phyloP scores from a whole-genome alignment of 2,797 vertebrate genomes.

The Bovichtus diacanthus region DNA sequence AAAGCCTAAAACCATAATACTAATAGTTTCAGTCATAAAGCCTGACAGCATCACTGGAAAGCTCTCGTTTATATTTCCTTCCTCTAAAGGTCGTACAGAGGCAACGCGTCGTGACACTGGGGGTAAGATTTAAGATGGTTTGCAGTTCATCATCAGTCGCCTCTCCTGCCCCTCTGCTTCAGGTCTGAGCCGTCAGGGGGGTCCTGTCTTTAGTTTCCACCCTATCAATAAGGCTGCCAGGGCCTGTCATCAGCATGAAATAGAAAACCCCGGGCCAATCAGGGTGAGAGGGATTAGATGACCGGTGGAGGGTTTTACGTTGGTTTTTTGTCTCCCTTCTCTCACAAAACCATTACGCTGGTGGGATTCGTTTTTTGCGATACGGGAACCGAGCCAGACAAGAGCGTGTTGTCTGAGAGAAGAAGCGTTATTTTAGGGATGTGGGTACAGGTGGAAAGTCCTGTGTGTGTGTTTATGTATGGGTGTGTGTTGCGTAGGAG shows the following conservation, averaged over 20 bases:
- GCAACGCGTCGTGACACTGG: constrained; percentile 35
- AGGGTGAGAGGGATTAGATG: constrained; percentile 59
- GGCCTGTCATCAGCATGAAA: constrained; percentile 65
- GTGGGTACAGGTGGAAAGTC: constrained; percentile 25
- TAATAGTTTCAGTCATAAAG: constrained; percentile 3
- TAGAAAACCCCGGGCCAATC: constrained; percentile 34
- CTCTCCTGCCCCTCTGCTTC: constrained; percentile 21
- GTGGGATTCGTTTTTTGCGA: not conserved
- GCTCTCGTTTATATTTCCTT: constrained; percentile 1
- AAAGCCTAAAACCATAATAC: not conserved
- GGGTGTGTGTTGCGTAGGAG: not conserved
- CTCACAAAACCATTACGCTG: constrained; percentile 21
- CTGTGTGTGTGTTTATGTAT: not conserved
- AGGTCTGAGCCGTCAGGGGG: constrained; percentile 50
- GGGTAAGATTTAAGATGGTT: constrained; percentile 51
- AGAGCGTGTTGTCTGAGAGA: constrained; percentile 1
- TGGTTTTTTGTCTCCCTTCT: not conserved
- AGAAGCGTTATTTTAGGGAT: not conserved
- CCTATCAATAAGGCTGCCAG: constrained; percentile 63
- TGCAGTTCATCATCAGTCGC: constrained; percentile 40
- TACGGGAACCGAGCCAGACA: not conserved
- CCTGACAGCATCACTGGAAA: constrained; percentile 14
- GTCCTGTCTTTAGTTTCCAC: constrained; percentile 64
- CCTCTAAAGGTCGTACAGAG: constrained; percentile 34
- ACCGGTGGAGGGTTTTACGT: constrained; percentile 26